Base-by-base conservation (phyloP, 2,888 invertebrate genomes). In the Hydrotaea cyrtoneurina region DNA sequence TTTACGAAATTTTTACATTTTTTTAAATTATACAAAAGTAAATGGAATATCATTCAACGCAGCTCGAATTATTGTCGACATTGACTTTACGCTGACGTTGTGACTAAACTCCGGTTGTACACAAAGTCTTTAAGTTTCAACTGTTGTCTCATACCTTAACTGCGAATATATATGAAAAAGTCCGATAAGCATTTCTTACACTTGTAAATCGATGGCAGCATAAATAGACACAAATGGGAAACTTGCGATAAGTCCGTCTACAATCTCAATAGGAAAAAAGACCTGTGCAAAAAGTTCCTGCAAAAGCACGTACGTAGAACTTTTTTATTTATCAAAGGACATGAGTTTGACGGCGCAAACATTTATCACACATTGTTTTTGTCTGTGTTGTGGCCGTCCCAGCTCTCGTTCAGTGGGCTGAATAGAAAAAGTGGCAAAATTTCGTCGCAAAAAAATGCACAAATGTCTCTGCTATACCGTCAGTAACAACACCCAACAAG, bases 321-420 rank as follows among this genome's bases (percentile, higher is more conserved):
- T 55, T 55, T 53, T 53, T 8, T 55, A 55, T 55, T 55, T 55
- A 21, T 55, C 55, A 55, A 55, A 55, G 53, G 53, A 77, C 53
- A 80, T 83, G 77, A 77, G 77, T 66, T 80, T 69, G 73, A 83
- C 73, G 74, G 66, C 69, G 80, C 76, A 73, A 77, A 73, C 72
- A 83, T 83, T 83, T 73, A 55, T 83, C 66, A 79, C 76, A 72
- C 55, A 43, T 39, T 17, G n/a, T 21, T 21, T 66, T 73, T 17
- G 17, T 59, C 17, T 71, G 36, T 17, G 13, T 39, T 53, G 53
- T 31, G 31, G 53, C 50, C n/a, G 53, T 53, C 17, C 15, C 50
- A 50, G 53, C 46, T 31, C 31, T 31, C 31, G 3, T 2, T 31
- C 31, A 31, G 2, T 2, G 31, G 7, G 31, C 3, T 2, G 7